These are phyloP conservation scores for Neuroterus valhalla DNA, from an alignment of 1,140 invertebrate genomes.

Conservation along the genomic window DNA sequence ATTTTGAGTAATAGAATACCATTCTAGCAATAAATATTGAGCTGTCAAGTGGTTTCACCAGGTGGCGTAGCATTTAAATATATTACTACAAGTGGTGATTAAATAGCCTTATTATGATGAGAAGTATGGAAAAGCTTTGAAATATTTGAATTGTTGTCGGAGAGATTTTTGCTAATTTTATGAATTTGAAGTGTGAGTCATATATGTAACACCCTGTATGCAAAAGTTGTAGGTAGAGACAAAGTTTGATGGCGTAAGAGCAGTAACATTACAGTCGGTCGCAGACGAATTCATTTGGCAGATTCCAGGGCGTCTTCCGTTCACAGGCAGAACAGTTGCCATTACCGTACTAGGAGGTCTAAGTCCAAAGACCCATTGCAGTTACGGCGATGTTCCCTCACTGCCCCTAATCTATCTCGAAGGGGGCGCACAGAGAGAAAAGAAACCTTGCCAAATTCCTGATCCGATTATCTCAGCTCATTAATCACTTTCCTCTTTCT, in stretches of 20 bases:
- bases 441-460: too few species aligned
- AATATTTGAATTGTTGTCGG: too few species aligned
- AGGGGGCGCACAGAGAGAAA: too few species aligned
- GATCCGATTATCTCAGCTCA: too few species aligned
- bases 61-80: too few species aligned
- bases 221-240: conserved; percentile 8
- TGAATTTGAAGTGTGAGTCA: neutral
- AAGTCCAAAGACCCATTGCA: conserved; percentile 18
- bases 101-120: too few species aligned
- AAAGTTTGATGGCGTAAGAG: conserved; percentile 55
- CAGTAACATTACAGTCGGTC: conserved; percentile 67
- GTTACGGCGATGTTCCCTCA: neutral
- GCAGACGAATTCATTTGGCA: conserved; percentile 69
- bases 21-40: too few species aligned
- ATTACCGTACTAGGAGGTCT: conserved; percentile 41
- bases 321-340: conserved; percentile 67
- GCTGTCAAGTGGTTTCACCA: too few species aligned
- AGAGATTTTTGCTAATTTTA: neutral
- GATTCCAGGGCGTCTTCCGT: conserved; percentile 66
- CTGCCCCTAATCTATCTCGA: conserved; percentile 18
- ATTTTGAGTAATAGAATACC: too few species aligned
- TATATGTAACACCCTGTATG: conserved; percentile 36
- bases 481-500: too few species aligned
- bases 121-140: too few species aligned
- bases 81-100: too few species aligned